Evolutionary conservation across 2,797 vertebrate species (phyloP).

Genomic region (Aulostomus chinensis): DNA sequence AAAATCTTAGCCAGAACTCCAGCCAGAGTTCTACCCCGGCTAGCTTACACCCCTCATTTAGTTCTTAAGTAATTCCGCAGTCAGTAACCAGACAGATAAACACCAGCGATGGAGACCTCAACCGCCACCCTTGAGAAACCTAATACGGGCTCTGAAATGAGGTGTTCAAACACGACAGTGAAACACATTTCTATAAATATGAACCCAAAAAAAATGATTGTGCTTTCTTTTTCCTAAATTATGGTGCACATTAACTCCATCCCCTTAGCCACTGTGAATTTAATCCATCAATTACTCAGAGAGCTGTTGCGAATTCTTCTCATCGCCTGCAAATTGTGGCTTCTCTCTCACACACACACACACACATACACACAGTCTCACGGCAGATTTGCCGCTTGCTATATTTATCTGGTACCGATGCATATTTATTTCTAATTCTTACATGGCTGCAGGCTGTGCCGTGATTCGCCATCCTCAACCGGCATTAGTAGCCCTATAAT

Average conservation of each 20-base stretch:
- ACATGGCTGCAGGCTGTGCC: slow-evolving; percentile 82
- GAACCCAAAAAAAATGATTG: slow-evolving; percentile 64
- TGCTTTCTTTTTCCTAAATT: slow-evolving; percentile 76
- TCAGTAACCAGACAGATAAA: slow-evolving; percentile 72
- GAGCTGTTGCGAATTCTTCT: slow-evolving; percentile 81
- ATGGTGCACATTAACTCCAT: slow-evolving; percentile 78
- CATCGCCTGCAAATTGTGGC: slow-evolving; percentile 77
- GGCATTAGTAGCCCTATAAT: slow-evolving; percentile 83
- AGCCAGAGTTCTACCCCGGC: slow-evolving; percentile 22
- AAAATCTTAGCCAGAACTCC: slow-evolving; percentile 22
- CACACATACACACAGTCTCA: slow-evolving; percentile 61
- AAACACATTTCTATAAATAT: slow-evolving; percentile 74
- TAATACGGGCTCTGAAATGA: slow-evolving; percentile 53
- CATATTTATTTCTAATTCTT: slow-evolving; percentile 89
- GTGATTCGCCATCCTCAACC: slow-evolving; percentile 83
- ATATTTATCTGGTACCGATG: slow-evolving; percentile 85
- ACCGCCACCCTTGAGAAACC: slow-evolving; percentile 45
- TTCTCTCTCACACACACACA: slow-evolving; percentile 47
- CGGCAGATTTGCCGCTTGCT: slow-evolving; percentile 81
- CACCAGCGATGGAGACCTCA: slow-evolving; percentile 50
- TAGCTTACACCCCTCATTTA: slow-evolving; percentile 52
- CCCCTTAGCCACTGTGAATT: slow-evolving; percentile 78
- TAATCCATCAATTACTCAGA: slow-evolving; percentile 85
- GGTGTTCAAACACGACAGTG: slow-evolving; percentile 59
- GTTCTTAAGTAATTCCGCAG: slow-evolving; percentile 50